These are phyloP conservation scores for Neria commutata DNA, from an alignment of 2,888 invertebrate genomes.

Conservation along the genomic window DNA sequence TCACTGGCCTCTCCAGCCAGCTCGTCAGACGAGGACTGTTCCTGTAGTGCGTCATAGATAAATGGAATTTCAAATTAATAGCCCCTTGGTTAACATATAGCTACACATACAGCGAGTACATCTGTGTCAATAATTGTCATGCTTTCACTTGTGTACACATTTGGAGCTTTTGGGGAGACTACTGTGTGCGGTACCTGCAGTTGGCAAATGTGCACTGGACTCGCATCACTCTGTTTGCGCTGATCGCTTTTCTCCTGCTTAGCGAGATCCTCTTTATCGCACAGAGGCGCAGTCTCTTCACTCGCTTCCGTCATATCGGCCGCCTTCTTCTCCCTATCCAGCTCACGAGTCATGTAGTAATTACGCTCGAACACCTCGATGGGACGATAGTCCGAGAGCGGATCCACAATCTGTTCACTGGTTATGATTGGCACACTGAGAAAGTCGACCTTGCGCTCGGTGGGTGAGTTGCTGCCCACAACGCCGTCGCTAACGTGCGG, in stretches of 20 bases:
- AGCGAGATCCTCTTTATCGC: conserved; percentile 32
- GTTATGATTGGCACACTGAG: conserved; percentile 54
- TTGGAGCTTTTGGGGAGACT: conserved; percentile 45
- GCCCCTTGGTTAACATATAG: background rate
- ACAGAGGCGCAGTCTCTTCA: conserved; percentile 6
- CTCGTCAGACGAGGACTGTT: conserved; percentile 58
- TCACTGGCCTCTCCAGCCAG: conserved; percentile 63
- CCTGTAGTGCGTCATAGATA: conserved; percentile 41
- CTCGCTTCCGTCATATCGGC: conserved; percentile 12
- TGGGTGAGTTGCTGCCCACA: conserved; percentile 37
- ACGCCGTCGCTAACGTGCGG: conserved; percentile 40
- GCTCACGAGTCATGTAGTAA: conserved; percentile 53
- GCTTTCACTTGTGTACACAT: conserved; percentile 64
- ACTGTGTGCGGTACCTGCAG: conserved; percentile 57
- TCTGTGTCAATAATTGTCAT: conserved; percentile 72
- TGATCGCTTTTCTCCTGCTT: conserved; percentile 27
- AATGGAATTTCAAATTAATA: background rate
- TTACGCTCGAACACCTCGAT: conserved; percentile 61
- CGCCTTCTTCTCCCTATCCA: conserved; percentile 42
- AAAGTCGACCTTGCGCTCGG: conserved; percentile 49
- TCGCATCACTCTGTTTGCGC: conserved; percentile 12
- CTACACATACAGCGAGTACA: conserved; percentile 59
- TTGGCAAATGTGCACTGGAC: conserved; percentile 47
- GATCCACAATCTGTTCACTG: conserved; percentile 53
- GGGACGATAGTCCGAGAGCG: conserved; percentile 56